A percentile compares a stretch with the other conserved stretches of the same genome.
phyloP scores from a whole-genome alignment of 2,888 invertebrate species.

The Trypoxylon attenuatum region DNA sequence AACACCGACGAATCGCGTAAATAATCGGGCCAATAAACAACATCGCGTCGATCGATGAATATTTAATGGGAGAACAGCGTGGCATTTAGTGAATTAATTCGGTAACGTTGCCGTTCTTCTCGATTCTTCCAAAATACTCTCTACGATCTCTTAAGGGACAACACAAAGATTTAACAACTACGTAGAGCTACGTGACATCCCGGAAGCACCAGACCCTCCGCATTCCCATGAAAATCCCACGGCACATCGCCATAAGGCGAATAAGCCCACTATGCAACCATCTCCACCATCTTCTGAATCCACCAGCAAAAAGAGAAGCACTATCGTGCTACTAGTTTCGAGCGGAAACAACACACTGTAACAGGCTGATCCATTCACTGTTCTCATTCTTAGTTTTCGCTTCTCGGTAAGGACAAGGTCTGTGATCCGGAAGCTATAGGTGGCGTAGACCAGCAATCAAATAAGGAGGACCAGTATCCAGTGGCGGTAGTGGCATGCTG shows the following conservation, averaged over 20 bases:
- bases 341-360: constrained; percentile 4
- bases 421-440: constrained; percentile 66
- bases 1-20: constrained; percentile 2
- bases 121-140: neutral
- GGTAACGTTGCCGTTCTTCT: neutral
- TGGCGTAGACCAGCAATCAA: constrained; percentile 70
- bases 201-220: neutral
- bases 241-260: neutral
- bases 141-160: neutral
- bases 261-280: neutral
- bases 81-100: neutral
- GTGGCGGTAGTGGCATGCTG: constrained; percentile 69
- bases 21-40: constrained; percentile 2
- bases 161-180: neutral
- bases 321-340: neutral
- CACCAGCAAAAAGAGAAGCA: neutral
- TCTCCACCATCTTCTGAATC: neutral
- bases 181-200: neutral
- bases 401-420: constrained; percentile 63
- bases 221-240: too few species aligned
- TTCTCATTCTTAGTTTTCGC: constrained; percentile 56
- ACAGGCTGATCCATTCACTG: constrained; percentile 1
- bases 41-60: neutral
- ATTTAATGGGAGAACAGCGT: constrained; percentile 3
- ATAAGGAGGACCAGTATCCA: constrained; percentile 71